Evolutionary conservation across 2,797 vertebrate genomes (phyloP), one percentile per base, ranked within the genome.

Genomic region (Malurus leucopterus): DNA sequence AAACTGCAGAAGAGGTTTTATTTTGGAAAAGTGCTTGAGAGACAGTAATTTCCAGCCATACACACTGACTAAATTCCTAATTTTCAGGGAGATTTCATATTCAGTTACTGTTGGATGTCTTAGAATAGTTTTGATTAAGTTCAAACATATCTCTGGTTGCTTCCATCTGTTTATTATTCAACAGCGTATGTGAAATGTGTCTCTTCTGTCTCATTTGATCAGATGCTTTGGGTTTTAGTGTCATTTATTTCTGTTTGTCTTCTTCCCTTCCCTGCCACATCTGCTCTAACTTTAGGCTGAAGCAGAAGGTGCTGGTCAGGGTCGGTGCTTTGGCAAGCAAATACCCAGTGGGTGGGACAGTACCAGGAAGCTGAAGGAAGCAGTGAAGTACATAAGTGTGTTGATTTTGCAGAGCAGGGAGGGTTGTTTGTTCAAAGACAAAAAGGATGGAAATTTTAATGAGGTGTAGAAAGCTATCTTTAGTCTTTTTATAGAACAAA

Each of bases 401-500:
- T 69, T 88, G 61, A 70, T 89, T 88, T 86, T 68, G 76, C 71
- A 64, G 70, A 72, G 43, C 41, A 55, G 49, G 34, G 32, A 81
- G 72, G 67, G 22, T 72, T 47, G 57, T 84, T 83, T 93, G 34
- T 61, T 89, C 64, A 78, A 79, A 74, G 54, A 44, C 50, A 58
- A 83, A 84, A 90, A 80, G 43, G 76, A 80, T 64, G 73, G 80
- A 78, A 88, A 84, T 88, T 74, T 81, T 88, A 89, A 86, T 75
- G 77, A 83, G 63, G 43, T 68, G 53, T 81, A 89, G 83, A 75
- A 94, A 88, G 67, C 63, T 64, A 50, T 75, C 80, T 91, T 91
- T 59, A 88, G 71, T 71, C 67, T 76, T 93, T 91, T 89, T 88
- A 68, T 88, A 80, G 90, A 88, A 79, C 53, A 89, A 90, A 89